Evolutionary conservation across 1,140 invertebrate species (phyloP).

Genomic region (Rhysida immarginata): DNA sequence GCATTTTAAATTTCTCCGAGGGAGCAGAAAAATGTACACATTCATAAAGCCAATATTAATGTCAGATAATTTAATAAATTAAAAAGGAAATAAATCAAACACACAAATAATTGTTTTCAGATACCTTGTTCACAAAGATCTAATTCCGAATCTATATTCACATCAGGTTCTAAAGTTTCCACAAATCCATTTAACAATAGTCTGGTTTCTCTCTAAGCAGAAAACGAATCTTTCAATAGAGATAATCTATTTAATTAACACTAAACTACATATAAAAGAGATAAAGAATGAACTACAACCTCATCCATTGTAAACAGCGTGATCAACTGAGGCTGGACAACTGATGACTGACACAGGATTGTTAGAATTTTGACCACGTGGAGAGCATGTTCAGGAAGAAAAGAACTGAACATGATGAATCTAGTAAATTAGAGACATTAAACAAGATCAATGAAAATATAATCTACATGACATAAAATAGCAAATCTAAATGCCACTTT

Average conservation of each 20-base stretch:
- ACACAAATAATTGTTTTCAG: no score
- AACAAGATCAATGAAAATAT: background rate
- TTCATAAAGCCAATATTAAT: no score
- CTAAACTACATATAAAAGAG: no score
- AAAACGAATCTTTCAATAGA: no score
- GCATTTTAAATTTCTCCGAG: no score
- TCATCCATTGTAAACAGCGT: conserved; percentile 48
- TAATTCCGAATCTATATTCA: conserved; percentile 24
- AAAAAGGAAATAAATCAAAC: no score
- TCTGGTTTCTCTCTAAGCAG: conserved; percentile 20
- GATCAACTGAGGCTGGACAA: conserved; percentile 50
- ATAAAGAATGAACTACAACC: conserved; percentile 18
- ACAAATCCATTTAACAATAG: conserved; percentile 65
- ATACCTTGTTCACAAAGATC: background rate
- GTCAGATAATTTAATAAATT: no score
- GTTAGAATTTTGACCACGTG: conserved; percentile 52
- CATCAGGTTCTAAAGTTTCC: conserved; percentile 64
- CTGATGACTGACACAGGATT: conserved; percentile 44
- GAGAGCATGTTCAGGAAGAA: conserved; percentile 49
- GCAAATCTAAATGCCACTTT: no score
- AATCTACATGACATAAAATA: background rate
- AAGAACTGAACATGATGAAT: conserved; percentile 49
- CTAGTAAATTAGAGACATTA: conserved; percentile 21
- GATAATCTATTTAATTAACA: no score
- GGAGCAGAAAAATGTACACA: no score